Evolutionary conservation across 2,888 invertebrate genomes (phyloP).

Genomic region (Pegoplata infirma): DNA sequence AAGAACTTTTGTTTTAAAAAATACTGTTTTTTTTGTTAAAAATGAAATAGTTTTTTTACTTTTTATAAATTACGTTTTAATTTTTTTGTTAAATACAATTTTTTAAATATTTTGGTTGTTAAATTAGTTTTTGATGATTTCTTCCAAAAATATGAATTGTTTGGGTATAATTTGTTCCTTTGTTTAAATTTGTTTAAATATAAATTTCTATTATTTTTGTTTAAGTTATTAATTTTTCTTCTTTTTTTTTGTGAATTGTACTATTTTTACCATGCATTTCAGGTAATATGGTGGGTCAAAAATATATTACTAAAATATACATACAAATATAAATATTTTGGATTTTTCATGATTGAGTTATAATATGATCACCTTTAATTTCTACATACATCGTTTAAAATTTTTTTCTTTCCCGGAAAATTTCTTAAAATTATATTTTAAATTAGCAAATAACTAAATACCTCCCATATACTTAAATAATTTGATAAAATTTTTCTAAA

Average conservation of each 20-base stretch:
- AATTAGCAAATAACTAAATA: too few species aligned
- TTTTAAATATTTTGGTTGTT: constrained; percentile 2
- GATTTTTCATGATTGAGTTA: neutral
- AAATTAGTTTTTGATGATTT: constrained; percentile 19
- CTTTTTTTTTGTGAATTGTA: constrained; percentile 53
- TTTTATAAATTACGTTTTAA: constrained; percentile 9
- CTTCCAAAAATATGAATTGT: constrained; percentile 57
- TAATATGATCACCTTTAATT: neutral
- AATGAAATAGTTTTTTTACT: too few species aligned
- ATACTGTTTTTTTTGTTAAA: constrained; percentile 26
- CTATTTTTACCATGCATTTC: constrained; percentile 60
- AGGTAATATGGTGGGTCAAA: constrained; percentile 63
- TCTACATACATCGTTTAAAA: too few species aligned
- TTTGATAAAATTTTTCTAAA: neutral
- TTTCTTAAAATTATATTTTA: too few species aligned
- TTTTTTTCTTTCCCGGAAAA: constrained; percentile 16
- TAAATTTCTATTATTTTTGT: constrained; percentile 13
- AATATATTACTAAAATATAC: constrained; percentile 28
- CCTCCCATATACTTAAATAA: too few species aligned
- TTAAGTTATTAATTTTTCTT: too few species aligned
- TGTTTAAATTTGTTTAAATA: constrained; percentile 14
- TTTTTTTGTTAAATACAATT: neutral
- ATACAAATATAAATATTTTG: constrained; percentile 3
- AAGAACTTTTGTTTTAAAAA: constrained; percentile 38
- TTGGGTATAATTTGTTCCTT: neutral